Percentiles rank a stretch among this genome's conserved stretches.
Evolutionary conservation across 2,797 vertebrate species (phyloP).

Genomic region (Anableps anableps): DNA sequence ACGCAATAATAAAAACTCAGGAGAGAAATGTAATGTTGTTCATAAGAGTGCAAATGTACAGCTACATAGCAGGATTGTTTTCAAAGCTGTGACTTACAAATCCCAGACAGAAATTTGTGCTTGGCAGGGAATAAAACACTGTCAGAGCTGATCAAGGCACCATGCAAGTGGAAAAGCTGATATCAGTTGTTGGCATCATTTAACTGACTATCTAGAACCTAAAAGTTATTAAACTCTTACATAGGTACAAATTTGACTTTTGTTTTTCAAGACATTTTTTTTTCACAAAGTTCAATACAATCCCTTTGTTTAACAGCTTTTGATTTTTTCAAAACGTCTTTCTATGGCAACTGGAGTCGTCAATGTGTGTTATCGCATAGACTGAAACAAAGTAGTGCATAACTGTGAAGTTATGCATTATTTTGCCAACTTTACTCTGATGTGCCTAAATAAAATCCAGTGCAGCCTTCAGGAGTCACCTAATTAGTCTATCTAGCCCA

Average conservation of each 20-base stretch:
- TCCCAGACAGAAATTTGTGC: conserved; percentile 20
- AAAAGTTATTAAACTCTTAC: conserved; percentile 6
- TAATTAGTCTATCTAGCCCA: not conserved
- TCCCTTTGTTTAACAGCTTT: not conserved
- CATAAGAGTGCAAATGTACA: conserved; percentile 47
- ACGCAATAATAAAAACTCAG: conserved; percentile 57
- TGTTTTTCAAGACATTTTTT: not conserved
- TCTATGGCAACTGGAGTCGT: not conserved
- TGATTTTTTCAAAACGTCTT: not conserved
- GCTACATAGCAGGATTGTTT: conserved; percentile 24
- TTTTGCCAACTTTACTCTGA: not conserved
- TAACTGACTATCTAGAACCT: conserved; percentile 17
- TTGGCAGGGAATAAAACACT: conserved; percentile 48
- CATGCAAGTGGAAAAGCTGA: conserved; percentile 29
- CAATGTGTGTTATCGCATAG: not conserved
- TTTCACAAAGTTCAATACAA: not conserved
- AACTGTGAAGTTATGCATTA: not conserved
- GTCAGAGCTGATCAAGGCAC: conserved; percentile 45
- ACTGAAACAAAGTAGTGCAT: not conserved
- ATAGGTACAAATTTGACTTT: not conserved
- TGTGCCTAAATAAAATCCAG: not conserved
- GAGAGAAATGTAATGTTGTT: conserved; percentile 52
- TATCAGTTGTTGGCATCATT: conserved; percentile 33
- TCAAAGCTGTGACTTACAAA: conserved; percentile 32
- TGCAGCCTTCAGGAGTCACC: not conserved